phyloP scores from a whole-genome alignment of 2,888 invertebrate genomes.

The Crocallis elinguaria region DNA sequence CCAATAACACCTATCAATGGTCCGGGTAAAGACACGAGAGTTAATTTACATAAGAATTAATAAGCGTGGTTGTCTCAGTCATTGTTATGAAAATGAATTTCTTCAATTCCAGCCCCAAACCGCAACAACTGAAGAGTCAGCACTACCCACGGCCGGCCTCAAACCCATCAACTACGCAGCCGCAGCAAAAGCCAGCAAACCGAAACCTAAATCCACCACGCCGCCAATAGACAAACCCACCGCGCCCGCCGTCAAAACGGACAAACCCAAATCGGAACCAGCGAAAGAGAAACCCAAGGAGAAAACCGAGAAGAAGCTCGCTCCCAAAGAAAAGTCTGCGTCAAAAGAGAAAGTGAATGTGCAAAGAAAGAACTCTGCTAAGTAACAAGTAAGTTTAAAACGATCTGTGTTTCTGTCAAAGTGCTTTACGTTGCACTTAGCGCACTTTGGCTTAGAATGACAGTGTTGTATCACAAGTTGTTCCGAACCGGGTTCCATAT shows the following conservation, averaged over 20 bases:
- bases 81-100: no score
- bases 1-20: no score
- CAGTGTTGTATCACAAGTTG: neutral
- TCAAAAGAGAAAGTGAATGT: slow-evolving; percentile 34
- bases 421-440: neutral
- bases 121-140: slow-evolving; percentile 43
- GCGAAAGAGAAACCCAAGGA: slow-evolving; percentile 40
- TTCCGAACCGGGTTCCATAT: no score
- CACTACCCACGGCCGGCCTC: slow-evolving; percentile 41
- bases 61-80: no score
- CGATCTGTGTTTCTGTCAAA: neutral
- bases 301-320: slow-evolving; percentile 45
- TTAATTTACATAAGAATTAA: no score
- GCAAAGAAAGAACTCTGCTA: slow-evolving; percentile 70
- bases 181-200: slow-evolving; percentile 75
- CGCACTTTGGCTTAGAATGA: neutral
- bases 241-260: slow-evolving; percentile 37
- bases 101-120: slow-evolving; percentile 42
- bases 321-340: slow-evolving; percentile 33
- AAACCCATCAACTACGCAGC: slow-evolving; percentile 81
- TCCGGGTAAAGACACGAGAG: no score
- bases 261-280: slow-evolving; percentile 35
- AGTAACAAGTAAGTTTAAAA: slow-evolving; percentile 47
- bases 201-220: slow-evolving; percentile 55
- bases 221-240: slow-evolving; percentile 48